Evolutionary conservation across 2,888 invertebrate genomes (phyloP), one percentile per base, ranked within the genome.

Genomic region (Acrobasis consociella): DNA sequence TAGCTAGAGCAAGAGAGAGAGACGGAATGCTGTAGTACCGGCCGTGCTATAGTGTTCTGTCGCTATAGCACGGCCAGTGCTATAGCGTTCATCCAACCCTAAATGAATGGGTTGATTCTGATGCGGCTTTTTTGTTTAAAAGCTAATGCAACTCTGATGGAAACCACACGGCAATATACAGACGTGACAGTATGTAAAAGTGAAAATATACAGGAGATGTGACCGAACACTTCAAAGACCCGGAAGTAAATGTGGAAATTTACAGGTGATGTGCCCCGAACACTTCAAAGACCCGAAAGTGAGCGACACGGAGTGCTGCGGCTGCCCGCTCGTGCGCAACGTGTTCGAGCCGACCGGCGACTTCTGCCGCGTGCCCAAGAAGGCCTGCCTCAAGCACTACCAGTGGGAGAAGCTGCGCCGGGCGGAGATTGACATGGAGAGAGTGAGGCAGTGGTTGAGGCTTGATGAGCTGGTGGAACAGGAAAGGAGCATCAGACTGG

Each of bases 341-440:
- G 96, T 97, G 0, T 98, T 98, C 82, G 94, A 96, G 68, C 94
- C 95, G 0, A 97, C 97, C 0, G 97, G 97, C 0, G 96, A 97
- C 73, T 97, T 97, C 89, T 99, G 99, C 82, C 87, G 91, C 8
- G 96, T 96, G 0, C 95, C 98, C 0, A 98, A 98, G 85, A 98
- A 98, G 84, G 95, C 95, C 68, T 99, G 99, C 80, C 95, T 96
- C 61, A 96, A 95, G 74, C 99, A 99, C 83, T 97, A 96, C 82
- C 97, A 97, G 72, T 99, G 99, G 99, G 99, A 99, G 87, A 99
- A 99, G 86, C 88, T 99, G 67, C 93, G 98, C 0, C 87, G 98
- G 16, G 99, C 99, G 0, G 97, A 99, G 93, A 97, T 99, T 55
- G 99, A 99, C 80, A 96, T 98, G 95, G 98, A 99, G 86, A 86